These are phyloP conservation scores for Drosophila austrosaltans DNA, from an alignment of 2,888 invertebrate species.

Conservation along the genomic window DNA sequence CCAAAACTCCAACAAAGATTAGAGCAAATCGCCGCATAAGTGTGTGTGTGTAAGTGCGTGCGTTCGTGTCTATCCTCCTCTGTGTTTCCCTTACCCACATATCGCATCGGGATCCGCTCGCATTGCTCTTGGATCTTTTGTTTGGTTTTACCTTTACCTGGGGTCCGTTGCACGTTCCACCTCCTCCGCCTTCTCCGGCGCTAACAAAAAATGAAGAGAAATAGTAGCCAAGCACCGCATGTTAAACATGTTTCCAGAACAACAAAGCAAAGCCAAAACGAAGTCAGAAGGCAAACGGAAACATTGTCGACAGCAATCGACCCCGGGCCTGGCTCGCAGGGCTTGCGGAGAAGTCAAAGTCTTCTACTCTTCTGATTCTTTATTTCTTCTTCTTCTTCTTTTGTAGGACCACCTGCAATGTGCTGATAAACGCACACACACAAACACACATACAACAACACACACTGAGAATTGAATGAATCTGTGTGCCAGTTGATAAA, in stretches of 20 bases:
- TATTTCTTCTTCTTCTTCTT: slow-evolving; percentile 36
- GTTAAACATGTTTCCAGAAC: slow-evolving; percentile 71
- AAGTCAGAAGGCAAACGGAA: slow-evolving; percentile 68
- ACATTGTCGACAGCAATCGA: slow-evolving; percentile 55
- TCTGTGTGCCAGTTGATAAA: slow-evolving; percentile 58
- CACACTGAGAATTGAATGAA: slow-evolving; percentile 15
- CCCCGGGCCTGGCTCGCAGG: slow-evolving; percentile 61
- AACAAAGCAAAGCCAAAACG: slow-evolving; percentile 45
- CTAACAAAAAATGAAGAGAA: slow-evolving; percentile 51
- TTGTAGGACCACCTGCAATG: slow-evolving; percentile 73
- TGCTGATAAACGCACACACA: slow-evolving; percentile 69
- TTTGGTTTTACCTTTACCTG: slow-evolving; percentile 32
- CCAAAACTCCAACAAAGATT: slow-evolving; percentile 50
- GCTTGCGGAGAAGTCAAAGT: slow-evolving; percentile 29
- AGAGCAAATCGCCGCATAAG: slow-evolving; percentile 36
- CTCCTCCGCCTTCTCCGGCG: slow-evolving; percentile 63
- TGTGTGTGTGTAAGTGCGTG: slow-evolving; percentile 4
- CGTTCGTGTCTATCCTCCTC: slow-evolving; percentile 1
- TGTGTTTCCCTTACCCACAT: not conserved
- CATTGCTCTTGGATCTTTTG: slow-evolving; percentile 25
- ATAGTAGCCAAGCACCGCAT: slow-evolving; percentile 69
- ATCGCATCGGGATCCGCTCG: slow-evolving; percentile 3
- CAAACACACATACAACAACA: slow-evolving; percentile 4
- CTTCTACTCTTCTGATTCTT: not conserved
- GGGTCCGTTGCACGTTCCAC: slow-evolving; percentile 21